Base-by-base conservation (phyloP, 2,888 invertebrate species). In the Amphipyra tragopoginis region DNA sequence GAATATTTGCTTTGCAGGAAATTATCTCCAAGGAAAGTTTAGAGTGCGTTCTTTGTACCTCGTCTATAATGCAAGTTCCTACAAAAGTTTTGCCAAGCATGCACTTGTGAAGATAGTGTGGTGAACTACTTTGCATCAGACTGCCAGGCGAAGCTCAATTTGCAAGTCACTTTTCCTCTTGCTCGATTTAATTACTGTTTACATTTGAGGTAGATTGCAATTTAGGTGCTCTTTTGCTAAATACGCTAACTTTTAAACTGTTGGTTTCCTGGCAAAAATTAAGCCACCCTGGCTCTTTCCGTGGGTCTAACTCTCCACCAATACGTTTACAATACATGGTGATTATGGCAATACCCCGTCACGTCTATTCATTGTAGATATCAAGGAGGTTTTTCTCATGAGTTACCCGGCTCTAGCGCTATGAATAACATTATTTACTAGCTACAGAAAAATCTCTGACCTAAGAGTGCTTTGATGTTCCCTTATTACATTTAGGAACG, bases 111-210 rank as follows among this genome's bases (percentile, higher is more conserved):
- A 75, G 73, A 72, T 77, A 76, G 65, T 77, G 81, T 54, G 84
- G 83, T 48, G 72, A 81, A 83, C 72, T 81, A 80, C 77, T 76
- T 80, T 76, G 77, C 77, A 72, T 77, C 65, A 67, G 68, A 64
- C 68, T 72, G 69, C 52, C 54, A 66, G 72, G 74, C 75, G 75
- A 72, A 68, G 72, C 65, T 58, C 68, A 65, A 71, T 81, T 82
- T 81, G 81, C 79, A 71, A 77, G 70, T 66, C 69, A 64, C 69
- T 74, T 72, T 69, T 76, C 56, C 62, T 74, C 69, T 60, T 64
- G 61, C 40, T 57, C 57, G 62, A 67, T 69, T 75, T 72, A 66
- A 53, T 51, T 77, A 50, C 49, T 48, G 61, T 76, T 79, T 81
- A 65, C 47, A 55, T 63, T 60, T 48, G 40, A 55, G 45, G 51